These are phyloP conservation scores for Oxygymnocypris stewartii DNA, from an alignment of 2,113 vertebrate genomes.

Conservation along the genomic window DNA sequence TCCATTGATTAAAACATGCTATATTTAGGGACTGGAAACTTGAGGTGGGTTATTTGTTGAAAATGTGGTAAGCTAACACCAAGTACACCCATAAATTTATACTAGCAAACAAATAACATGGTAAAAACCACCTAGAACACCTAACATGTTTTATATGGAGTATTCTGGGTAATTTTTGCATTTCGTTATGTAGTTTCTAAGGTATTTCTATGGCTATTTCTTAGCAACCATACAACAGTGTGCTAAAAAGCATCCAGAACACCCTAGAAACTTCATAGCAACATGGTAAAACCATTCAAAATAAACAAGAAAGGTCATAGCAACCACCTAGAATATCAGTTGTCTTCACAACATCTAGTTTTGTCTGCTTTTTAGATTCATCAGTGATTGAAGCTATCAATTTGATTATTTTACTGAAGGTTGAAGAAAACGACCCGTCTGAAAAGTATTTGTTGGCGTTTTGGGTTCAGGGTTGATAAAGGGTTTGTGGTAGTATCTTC, in stretches of 20 bases:
- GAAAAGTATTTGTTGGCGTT: background rate
- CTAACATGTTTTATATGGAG: background rate
- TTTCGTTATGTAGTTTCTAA: background rate
- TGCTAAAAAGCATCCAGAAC: background rate
- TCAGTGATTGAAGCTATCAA: background rate
- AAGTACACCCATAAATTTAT: too few species aligned
- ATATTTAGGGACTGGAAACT: background rate
- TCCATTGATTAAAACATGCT: background rate
- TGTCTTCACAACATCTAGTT: background rate
- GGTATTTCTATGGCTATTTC: background rate
- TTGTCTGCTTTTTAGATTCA: background rate
- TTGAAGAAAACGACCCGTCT: background rate
- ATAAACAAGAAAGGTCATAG: background rate
- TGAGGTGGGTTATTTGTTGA: background rate
- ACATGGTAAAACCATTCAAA: background rate
- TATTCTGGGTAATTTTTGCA: background rate
- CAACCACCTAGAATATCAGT: background rate
- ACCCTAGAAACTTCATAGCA: background rate
- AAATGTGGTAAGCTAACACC: background rate
- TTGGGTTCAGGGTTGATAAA: background rate
- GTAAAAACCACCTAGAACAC: background rate
- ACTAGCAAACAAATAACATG: background rate
- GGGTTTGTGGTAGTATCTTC: slow-evolving; percentile 1
- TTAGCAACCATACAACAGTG: too few species aligned
- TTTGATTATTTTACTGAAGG: background rate